Evolutionary conservation across 1,140 invertebrate genomes (phyloP), one percentile per base, ranked within the genome.

Genomic region (Zaprionus kolodkinae): DNA sequence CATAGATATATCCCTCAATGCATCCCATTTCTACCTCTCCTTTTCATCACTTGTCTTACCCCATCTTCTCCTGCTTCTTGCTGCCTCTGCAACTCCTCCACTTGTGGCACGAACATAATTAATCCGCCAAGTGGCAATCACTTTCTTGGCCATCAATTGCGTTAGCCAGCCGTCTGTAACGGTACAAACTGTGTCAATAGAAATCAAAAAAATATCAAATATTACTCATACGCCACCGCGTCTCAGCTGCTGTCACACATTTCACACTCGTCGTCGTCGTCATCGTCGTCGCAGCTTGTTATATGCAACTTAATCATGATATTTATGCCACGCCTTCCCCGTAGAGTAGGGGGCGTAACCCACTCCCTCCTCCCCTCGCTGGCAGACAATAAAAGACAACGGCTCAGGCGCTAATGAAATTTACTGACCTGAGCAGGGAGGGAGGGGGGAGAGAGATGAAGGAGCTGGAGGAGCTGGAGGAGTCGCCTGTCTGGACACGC

Each of bases 361-460:
- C n/a, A 9, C 10, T 15, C 43, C 50, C 48, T 9, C 25, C 13
- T 10, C 13, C 13, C 55, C 15, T 13, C 13, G 48, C 15, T 13
- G 38, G 38, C 62, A 81, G 75, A 79, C 69, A 86, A 87, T 82
- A 81, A 86, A 86, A 87, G 72, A 72, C 83, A 79, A 77, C 72
- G 64, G 56, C 70, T 50, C 45, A 65, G 67, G 55, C 69, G 83
- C 83, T 87, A 87, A 87, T 82, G 76, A 87, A 85, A 80, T 83
- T 83, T 84, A 84, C 73, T 84, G 77, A 61, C 80, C 48, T 57
- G 60, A 48, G 17, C n/a, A 3, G 40, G n/a, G 6, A n/a, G 40
- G 1, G n/a, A 13, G 2, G 12, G n/a, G 40, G n/a, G n/a, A n/a
- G n/a, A n/a, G n/a, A n/a, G n/a, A n/a, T n/a, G n/a, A n/a, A n/a